phyloP scores from a whole-genome alignment of 2,113 vertebrate genomes.

The Colinus virginianus region DNA sequence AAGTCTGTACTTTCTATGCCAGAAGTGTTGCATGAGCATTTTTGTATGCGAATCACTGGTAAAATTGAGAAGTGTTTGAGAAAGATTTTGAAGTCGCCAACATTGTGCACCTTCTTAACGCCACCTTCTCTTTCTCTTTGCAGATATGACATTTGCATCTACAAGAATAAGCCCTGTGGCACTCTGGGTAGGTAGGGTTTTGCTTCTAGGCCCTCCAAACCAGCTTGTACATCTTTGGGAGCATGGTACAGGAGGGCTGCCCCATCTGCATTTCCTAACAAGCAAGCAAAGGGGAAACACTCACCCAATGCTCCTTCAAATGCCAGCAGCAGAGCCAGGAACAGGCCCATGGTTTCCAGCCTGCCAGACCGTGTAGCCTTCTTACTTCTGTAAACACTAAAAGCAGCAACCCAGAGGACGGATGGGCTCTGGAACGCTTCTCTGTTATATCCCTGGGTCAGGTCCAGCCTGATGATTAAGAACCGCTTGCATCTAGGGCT shows the following conservation, averaged over 20 bases:
- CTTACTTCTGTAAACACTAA: background rate
- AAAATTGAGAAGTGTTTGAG: accelerated
- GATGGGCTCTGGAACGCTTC: background rate
- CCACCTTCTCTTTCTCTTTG: background rate
- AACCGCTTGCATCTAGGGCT: background rate
- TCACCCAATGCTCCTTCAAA: accelerated
- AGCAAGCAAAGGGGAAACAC: background rate
- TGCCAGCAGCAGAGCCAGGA: background rate
- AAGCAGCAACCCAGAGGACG: background rate
- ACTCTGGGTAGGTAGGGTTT: constrained; percentile 86
- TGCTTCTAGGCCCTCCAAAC: background rate
- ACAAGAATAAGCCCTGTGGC: constrained; percentile 98
- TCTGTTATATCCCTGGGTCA: background rate
- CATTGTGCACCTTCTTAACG: accelerated
- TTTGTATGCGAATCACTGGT: accelerated
- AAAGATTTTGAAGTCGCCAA: accelerated
- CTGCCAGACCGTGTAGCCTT: background rate
- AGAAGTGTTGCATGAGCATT: background rate
- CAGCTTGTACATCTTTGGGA: accelerated
- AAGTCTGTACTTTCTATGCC: accelerated
- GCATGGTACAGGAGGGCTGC: accelerated
- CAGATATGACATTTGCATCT: constrained; percentile 99
- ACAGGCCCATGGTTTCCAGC: background rate
- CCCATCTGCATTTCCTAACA: background rate
- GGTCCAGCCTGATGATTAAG: constrained; percentile 33